Evolutionary conservation across 2,113 vertebrate species (phyloP), one percentile per base, ranked within the genome.

Genomic region (Oxyruncus cristatus): DNA sequence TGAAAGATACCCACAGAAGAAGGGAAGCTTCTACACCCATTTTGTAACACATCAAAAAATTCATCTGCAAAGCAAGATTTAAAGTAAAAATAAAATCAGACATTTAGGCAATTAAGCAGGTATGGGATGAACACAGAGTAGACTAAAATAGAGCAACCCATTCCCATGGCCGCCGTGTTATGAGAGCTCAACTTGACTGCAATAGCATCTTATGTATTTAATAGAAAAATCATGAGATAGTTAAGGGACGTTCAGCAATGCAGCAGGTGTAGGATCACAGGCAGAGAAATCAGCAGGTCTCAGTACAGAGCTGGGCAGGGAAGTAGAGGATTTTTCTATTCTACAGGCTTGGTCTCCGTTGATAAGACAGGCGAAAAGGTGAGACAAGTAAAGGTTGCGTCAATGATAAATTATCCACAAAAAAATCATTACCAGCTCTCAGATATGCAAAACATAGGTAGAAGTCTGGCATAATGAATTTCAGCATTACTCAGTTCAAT

Each of bases 401-500:
- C 35, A 53, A 30, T 3, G 2, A 81, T 46, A 89, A 93, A 84
- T 91, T 68, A 84, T 35, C 44, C 28, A 59, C 35, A 89, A 68
- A 62, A 94, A 87, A 92, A 84, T 71, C 62, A 81, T 63, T 86
- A 65, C 39, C 52, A 82, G 49, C 41, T 89, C 88, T 75, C 73
- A 85, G 76, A 72, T 73, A 89, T 55, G 53, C 66, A 89, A 86
- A 96, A 84, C 46, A 73, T 33, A 92, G 79, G 77, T 86, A 84
- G 62, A 95, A 78, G 19, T 20, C 76, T 79, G 70, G 56, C 78
- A 75, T 86, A 91, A 92, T 21, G 47, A 92, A 55, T 91, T 67
- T 39, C 61, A 96, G 56, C 24, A 94, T 93, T 94, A 89, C n/a
- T 96, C 76, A 91, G 13, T 89, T 89, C n/a, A 95, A 76, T 67